These are phyloP conservation scores for Brachystomella parvula DNA, from an alignment of 1,140 invertebrate species.

Conservation along the genomic window DNA sequence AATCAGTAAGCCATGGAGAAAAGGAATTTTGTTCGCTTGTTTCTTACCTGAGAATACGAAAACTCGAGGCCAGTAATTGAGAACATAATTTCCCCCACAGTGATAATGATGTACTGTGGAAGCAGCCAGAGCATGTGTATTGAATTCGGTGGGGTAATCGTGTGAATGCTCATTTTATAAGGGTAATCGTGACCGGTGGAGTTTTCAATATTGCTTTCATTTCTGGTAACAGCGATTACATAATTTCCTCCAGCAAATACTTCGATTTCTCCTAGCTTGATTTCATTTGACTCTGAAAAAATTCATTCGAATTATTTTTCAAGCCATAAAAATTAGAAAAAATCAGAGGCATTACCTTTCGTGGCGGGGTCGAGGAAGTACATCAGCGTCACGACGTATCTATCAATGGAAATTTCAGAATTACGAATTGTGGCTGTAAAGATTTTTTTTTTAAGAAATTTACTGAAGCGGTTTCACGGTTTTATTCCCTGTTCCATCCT, in stretches of 20 bases:
- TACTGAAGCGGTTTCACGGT: neutral
- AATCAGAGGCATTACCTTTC: neutral
- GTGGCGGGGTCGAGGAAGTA: neutral
- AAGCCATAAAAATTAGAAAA: neutral
- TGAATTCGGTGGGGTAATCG: slow-evolving; percentile 24
- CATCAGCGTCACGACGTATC: neutral
- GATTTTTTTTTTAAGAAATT: neutral
- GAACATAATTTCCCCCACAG: slow-evolving; percentile 57
- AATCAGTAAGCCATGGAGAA: neutral
- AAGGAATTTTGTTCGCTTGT: neutral
- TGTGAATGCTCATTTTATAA: neutral
- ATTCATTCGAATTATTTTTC: neutral
- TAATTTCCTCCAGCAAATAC: slow-evolving; percentile 15
- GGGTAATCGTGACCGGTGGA: neutral
- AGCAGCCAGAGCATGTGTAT: slow-evolving; percentile 32
- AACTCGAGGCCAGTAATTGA: slow-evolving; percentile 81
- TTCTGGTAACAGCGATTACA: slow-evolving; percentile 8
- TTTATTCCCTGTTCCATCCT: neutral
- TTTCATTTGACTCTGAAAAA: neutral
- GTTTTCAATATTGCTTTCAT: slow-evolving; percentile 5
- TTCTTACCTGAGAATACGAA: slow-evolving; percentile 62
- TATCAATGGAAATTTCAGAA: neutral
- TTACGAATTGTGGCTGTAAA: neutral
- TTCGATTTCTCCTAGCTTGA: neutral
- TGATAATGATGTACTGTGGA: slow-evolving; percentile 47